A percentile compares a stretch with the other conserved stretches of the same genome.
Conservation (phyloP, 2,888 invertebrate species). For the Mamestra brassicae region DNA sequence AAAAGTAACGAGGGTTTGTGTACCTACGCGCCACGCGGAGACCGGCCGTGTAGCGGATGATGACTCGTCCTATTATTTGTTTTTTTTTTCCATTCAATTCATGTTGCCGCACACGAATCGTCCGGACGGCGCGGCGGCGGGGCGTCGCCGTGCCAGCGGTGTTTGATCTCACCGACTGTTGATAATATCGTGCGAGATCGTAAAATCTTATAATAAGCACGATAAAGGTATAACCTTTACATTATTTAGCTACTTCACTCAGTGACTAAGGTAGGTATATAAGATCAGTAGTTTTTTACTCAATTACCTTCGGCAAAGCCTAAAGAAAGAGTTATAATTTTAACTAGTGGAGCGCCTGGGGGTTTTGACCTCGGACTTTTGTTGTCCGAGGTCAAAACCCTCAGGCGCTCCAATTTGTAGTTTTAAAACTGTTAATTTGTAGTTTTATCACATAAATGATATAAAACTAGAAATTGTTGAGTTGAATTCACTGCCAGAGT, state of each 20-base stretch:
- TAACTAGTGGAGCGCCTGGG: too few relatives aligned
- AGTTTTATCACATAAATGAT: too few relatives aligned
- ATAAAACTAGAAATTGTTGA: too few relatives aligned
- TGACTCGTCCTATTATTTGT: constrained; percentile 68
- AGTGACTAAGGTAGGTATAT: neutral
- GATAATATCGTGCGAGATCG: constrained; percentile 77
- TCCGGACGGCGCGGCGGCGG: constrained; percentile 54
- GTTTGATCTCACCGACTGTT: constrained; percentile 75
- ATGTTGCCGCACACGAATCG: constrained; percentile 71
- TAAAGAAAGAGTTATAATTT: too few relatives aligned
- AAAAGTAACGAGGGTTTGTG: constrained; percentile 38
- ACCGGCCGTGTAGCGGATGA: constrained; percentile 64
- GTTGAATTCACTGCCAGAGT: too few relatives aligned
- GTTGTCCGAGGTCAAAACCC: too few relatives aligned
- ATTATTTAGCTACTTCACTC: constrained; percentile 60
- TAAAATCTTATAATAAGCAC: constrained; percentile 74
- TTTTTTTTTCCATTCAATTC: constrained; percentile 68
- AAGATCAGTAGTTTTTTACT: too few relatives aligned
- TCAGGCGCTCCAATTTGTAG: too few relatives aligned
- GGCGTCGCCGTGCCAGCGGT: constrained; percentile 65
- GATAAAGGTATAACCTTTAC: constrained; percentile 66
- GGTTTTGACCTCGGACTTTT: too few relatives aligned
- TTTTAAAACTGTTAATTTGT: too few relatives aligned
- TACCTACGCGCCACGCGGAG: constrained; percentile 24
- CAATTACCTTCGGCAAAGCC: too few relatives aligned